Percentiles rank a stretch among this genome's conserved stretches.
These are phyloP conservation scores for Rhimphoctona megacephalus DNA, from an alignment of 2,888 invertebrate species.

Conservation along the genomic window DNA sequence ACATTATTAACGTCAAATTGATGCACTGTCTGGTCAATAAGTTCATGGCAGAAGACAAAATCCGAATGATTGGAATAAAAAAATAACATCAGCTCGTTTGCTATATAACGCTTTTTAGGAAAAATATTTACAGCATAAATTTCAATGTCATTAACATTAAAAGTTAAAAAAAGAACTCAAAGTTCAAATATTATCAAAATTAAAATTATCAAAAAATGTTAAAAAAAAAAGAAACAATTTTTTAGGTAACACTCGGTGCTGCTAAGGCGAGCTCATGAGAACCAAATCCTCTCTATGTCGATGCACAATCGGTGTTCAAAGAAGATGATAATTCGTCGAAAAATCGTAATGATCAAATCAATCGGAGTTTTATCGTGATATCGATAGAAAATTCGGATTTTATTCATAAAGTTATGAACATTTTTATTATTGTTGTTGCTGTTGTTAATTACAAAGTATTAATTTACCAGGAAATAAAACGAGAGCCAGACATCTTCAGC, in stretches of 20 bases:
- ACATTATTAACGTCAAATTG: conserved; percentile 39
- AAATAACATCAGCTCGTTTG: too few relatives aligned
- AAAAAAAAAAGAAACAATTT: conserved; percentile 10
- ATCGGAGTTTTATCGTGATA: conserved; percentile 46
- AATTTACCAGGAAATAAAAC: conserved; percentile 89
- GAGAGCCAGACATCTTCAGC: conserved; percentile 89
- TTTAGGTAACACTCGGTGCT: conserved; percentile 19
- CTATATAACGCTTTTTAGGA: too few relatives aligned
- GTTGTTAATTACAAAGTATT: not conserved
- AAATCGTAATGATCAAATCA: conserved; percentile 6
- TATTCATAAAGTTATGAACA: conserved; percentile 87
- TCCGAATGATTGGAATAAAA: conserved; percentile 56
- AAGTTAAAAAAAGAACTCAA: too few relatives aligned
- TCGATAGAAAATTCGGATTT: conserved; percentile 10
- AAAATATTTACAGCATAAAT: too few relatives aligned
- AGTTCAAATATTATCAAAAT: too few relatives aligned
- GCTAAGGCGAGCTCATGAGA: conserved; percentile 15
- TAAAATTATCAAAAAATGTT: not conserved
- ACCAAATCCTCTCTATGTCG: conserved; percentile 43
- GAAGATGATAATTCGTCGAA: conserved; percentile 57
- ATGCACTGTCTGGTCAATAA: conserved; percentile 26
- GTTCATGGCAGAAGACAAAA: conserved; percentile 49
- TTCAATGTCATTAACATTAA: too few relatives aligned
- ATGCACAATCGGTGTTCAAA: conserved; percentile 66
- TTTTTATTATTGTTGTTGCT: conserved; percentile 87